A percentile compares a stretch with the other conserved stretches of the same genome.
These are phyloP conservation scores for Otolemur garnettii DNA, from an alignment of 2,113 vertebrate species.

Conservation along the genomic window DNA sequence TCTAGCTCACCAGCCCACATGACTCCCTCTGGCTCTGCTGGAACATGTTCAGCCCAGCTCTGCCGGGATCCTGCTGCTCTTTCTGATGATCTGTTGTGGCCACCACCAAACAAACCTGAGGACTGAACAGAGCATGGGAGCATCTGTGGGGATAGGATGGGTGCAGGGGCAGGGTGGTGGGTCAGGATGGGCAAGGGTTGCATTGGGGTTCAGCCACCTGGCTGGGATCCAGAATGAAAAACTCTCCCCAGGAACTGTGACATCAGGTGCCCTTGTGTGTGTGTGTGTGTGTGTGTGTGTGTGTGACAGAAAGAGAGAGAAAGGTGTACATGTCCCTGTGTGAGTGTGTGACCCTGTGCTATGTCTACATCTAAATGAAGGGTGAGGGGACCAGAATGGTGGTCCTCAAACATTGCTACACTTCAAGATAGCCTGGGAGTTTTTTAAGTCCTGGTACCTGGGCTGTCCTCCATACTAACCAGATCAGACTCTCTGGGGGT, in stretches of 20 bases:
- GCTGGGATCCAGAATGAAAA: neutral
- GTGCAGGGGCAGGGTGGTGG: too few species aligned
- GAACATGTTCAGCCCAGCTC: neutral
- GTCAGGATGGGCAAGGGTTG: neutral
- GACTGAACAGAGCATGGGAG: too few species aligned
- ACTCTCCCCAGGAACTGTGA: neutral
- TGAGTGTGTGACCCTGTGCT: too few species aligned
- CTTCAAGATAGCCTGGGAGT: neutral
- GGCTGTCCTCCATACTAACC: neutral
- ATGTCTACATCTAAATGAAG: too few species aligned
- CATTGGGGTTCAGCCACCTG: neutral
- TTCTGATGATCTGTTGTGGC: neutral
- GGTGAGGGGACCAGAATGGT: accelerated
- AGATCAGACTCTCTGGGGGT: neutral
- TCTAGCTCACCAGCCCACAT: neutral
- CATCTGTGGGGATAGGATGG: neutral
- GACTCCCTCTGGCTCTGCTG: neutral
- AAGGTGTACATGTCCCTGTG: accelerated
- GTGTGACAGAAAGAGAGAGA: neutral
- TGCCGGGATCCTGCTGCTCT: neutral
- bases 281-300: neutral
- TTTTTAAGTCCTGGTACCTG: neutral
- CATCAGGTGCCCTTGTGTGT: accelerated
- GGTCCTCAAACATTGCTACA: neutral
- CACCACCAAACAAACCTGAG: neutral